Conservation (phyloP, 2,797 vertebrate species). For the Trachops cirrhosus region DNA sequence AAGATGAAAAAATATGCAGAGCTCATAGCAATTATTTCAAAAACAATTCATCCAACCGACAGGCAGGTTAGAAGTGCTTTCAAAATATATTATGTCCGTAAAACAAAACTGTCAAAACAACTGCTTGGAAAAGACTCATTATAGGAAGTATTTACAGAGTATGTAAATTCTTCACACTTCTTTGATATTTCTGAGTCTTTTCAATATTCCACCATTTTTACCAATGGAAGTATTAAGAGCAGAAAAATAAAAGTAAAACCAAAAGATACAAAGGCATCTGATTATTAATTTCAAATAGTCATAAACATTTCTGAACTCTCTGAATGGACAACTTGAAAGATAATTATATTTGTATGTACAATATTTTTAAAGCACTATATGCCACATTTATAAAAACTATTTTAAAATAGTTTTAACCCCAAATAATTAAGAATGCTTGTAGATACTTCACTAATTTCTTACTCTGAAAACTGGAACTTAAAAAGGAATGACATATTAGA, state of each 20-base stretch:
- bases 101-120: conserved; percentile 13
- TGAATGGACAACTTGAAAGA: neutral
- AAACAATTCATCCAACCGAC: neutral
- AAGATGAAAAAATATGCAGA: neutral
- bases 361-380: conserved; percentile 8
- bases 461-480: neutral
- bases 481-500: neutral
- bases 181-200: neutral
- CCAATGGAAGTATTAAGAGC: neutral
- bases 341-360: neutral
- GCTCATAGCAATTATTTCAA: neutral
- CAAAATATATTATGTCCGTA: neutral
- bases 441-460: neutral
- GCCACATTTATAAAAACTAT: neutral
- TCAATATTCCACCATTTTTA: neutral
- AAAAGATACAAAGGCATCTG: neutral
- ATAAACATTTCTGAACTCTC: neutral
- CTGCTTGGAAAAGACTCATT: neutral
- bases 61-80: neutral
- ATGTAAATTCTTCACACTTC: neutral
- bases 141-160: neutral
- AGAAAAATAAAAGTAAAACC: neutral
- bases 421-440: neutral
- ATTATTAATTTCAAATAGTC: neutral
- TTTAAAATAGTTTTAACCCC: neutral